Evolutionary conservation across 2,888 invertebrate genomes (phyloP), one percentile per base, ranked within the genome.

Genomic region (Pharmacophagus antenor): DNA sequence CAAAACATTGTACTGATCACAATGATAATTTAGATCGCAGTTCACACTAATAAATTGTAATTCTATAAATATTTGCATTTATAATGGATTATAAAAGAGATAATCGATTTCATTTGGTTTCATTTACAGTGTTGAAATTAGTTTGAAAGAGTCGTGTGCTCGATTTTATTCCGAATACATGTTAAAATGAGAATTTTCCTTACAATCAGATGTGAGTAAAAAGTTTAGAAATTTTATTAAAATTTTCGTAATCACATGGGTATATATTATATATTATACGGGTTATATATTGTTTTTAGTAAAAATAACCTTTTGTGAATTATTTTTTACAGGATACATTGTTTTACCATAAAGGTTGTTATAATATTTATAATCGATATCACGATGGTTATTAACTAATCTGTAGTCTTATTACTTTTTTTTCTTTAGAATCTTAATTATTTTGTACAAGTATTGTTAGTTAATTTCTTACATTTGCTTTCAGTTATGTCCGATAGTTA

Each of bases 21-120:
- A 60, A 60, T 55, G 59, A 55, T 20, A 55, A 50, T 55, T 48
- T 55, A 50, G 44, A 46, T 31, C 20, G 41, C 53, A 42, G 20
- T 49, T 53, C 49, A 21, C 48, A 22, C 17, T 37, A 42, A 54
- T 27, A 54, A n/a, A 59, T 49, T 41, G 17, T 22, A 25, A 37
- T 48, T 23, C 37, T 49, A 17, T 42, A 50, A 46, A 27, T 44
- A 51, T 25, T 20, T 46, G n/a, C 51, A 21, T 51, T 23, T 17
- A 55, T 27, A 59, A 50, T 44, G 55, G 21, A 42, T 55, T 55
- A 60, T 60, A 60, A 60, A 54, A 55, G 22, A n/a, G 18, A 27
- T 55, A 22, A 46, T 21, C 17, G n/a, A 46, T 22, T 52, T 23
- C 4, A 8, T 18, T 48, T 12, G 21, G 6, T 31, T 60, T 60